A percentile compares a stretch with the other conserved stretches of the same genome.
Conservation (phyloP, 2,888 invertebrate genomes). For the Automeris io region DNA sequence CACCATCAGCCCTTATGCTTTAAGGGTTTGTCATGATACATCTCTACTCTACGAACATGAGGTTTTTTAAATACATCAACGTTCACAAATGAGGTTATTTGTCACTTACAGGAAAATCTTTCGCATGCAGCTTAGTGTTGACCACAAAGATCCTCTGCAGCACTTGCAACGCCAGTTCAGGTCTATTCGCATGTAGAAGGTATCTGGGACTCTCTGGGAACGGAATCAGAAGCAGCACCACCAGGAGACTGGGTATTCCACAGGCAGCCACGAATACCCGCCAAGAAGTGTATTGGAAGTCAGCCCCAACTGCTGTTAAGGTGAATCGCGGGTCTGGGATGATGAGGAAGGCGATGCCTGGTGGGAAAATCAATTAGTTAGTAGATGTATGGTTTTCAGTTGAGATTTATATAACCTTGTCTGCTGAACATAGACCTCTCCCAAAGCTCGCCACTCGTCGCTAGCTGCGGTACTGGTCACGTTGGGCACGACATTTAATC, state of each 20-base stretch:
- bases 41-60: too few species aligned
- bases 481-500: too few species aligned
- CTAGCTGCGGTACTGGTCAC: too few species aligned
- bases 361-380: too few species aligned
- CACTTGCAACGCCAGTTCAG: conserved; percentile 68
- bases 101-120: conserved; percentile 72
- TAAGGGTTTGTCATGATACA: too few species aligned
- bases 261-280: conserved; percentile 79
- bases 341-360: conserved; percentile 68
- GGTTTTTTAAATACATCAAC: too few species aligned
- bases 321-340: conserved; percentile 56
- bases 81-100: neutral
- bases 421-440: too few species aligned
- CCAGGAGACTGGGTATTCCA: conserved; percentile 73
- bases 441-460: too few species aligned
- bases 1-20: too few species aligned
- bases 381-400: too few species aligned
- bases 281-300: conserved; percentile 78
- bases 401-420: too few species aligned
- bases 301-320: conserved; percentile 34
- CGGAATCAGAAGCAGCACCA: conserved; percentile 64
- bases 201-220: conserved; percentile 78
- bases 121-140: conserved; percentile 65
- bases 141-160: conserved; percentile 73
- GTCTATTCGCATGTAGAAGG: conserved; percentile 65